Evolutionary conservation across 1,140 invertebrate genomes (phyloP), one percentile per base, ranked within the genome.

Genomic region (Anagrus nilaparvatae): DNA sequence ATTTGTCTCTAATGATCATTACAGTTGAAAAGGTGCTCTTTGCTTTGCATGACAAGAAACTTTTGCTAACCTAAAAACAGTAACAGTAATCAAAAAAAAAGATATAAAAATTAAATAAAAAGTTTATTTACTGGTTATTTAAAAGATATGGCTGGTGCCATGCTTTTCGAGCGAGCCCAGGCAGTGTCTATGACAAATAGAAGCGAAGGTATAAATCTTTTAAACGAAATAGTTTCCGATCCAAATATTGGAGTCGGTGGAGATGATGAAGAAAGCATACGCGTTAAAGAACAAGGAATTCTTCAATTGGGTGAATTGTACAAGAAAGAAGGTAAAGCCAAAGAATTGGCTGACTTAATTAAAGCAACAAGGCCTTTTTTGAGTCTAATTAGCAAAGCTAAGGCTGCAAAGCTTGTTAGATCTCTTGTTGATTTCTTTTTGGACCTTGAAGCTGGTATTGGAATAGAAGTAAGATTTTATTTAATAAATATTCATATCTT

Each of bases 401-500:
- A 99, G 70, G 96, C 97, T 43, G 95, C 95, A 1, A 99, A 99
- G 70, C 70, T 99, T 43, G 94, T 99, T 0, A 78, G 95, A 46
- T 87, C 89, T 9, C 70, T 99, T 34, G 94, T 99, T 6, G 96
- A 99, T 66, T 84, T 95, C 69, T 99, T 98, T 67, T 70, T 99
- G 32, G 94, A 97, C 67, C 79, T 99, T 63, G 92, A 97, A 67
- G 89, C 87, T 47, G 83, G 81, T 24, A 94, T 89, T 51, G 92
- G 91, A 23, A 86, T 89, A 43, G 92, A 90, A 73, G 75, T 80
- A 46, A 48, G 23, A 38, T 37, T 32, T 34, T 18, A 30, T 35
- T n/a, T 28, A 20, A n/a, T 2, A 21, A 32, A 9, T 32, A 4
- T 18, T 25, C 3, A 21, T 20, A 16, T 12, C 19, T 35, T 21